Base-by-base conservation (phyloP, 1,140 invertebrate genomes). In the Drosophila tristis region DNA sequence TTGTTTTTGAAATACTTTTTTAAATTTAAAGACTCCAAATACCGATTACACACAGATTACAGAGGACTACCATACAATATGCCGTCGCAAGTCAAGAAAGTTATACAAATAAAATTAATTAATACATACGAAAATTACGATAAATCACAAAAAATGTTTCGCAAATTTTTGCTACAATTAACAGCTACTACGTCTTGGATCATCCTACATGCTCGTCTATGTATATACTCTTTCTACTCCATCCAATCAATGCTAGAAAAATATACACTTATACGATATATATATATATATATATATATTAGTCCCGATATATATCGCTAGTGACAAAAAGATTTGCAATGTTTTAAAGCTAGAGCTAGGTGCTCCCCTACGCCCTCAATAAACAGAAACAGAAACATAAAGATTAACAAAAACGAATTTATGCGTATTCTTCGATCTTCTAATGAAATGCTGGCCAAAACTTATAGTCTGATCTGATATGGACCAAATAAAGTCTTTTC, bases 61-160 rank as follows among this genome's bases (percentile, higher is more conserved):
- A 39, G 11, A 11, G 20, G 20, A 20, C 20, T 20, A 39, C 31
- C 48, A 61, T 16, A 61, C 35, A 59, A 39, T 39, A 39, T 39
- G 35, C 35, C 11, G 13, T 39, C 35, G 35, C 11, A 39, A 39
- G 35, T 39, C 35, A 39, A 39, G 35, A 39, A 39, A 39, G 35
- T 39, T 39, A 5, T 39, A 39, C 35, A 39, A 39, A 13, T 39
- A 39, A 39, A 39, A 39, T 29, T 39, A 67, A 62, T 67, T 62
- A 67, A 77, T 80, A 66, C 82, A 75, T 72, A 72, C 57, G 64
- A 61, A 78, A 82, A 86, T 78, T 82, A 82, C 71, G 68, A 89
- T 86, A 86, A 87, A 86, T 86, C 82, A 86, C 82, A 86, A 86
- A 89, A 80, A 82, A 70, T 71, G 62, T 82, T 86, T 78, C 76